Conservation (phyloP, 2,888 invertebrate species). For the Sisyra nigra region DNA sequence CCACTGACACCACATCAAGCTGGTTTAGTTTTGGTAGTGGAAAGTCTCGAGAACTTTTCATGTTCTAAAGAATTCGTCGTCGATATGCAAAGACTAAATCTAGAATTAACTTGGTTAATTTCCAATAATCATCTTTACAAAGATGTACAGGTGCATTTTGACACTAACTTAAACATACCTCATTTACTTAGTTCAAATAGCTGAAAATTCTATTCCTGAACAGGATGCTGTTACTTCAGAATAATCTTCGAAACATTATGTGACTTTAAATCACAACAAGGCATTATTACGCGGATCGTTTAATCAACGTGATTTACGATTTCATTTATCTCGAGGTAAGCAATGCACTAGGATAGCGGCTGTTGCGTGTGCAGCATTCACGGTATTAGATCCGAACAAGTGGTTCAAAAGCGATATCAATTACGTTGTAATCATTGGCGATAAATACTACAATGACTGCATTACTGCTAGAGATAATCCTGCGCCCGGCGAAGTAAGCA, state of each 20-base stretch:
- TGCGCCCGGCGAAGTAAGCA: constrained; percentile 9
- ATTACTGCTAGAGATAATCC: constrained; percentile 10
- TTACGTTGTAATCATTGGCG: constrained; percentile 11
- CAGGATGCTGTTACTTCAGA: not conserved
- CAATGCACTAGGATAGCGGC: constrained; percentile 12
- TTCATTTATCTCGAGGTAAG: constrained; percentile 11
- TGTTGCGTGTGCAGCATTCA: constrained; percentile 11
- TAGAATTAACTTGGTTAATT: constrained; percentile 12
- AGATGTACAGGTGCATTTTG: not conserved
- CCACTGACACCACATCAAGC: constrained; percentile 11
- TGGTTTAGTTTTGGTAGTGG: constrained; percentile 13
- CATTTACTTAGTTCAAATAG: not conserved
- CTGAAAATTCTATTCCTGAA: not conserved
- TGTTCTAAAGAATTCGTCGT: constrained; percentile 12
- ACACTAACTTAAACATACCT: not conserved
- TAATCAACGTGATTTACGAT: constrained; percentile 10
- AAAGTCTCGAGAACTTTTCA: constrained; percentile 12
- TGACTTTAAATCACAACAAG: not conserved
- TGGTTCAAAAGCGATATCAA: constrained; percentile 10
- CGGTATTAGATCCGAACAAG: constrained; percentile 7
- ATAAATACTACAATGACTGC: constrained; percentile 10
- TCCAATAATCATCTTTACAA: not conserved
- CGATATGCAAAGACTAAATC: constrained; percentile 12
- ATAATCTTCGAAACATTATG: not conserved
- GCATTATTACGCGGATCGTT: constrained; percentile 2